A percentile compares a stretch with the other conserved stretches of the same genome.
These are phyloP conservation scores for Hypena proboscidalis DNA, from an alignment of 2,888 invertebrate species.

Conservation along the genomic window DNA sequence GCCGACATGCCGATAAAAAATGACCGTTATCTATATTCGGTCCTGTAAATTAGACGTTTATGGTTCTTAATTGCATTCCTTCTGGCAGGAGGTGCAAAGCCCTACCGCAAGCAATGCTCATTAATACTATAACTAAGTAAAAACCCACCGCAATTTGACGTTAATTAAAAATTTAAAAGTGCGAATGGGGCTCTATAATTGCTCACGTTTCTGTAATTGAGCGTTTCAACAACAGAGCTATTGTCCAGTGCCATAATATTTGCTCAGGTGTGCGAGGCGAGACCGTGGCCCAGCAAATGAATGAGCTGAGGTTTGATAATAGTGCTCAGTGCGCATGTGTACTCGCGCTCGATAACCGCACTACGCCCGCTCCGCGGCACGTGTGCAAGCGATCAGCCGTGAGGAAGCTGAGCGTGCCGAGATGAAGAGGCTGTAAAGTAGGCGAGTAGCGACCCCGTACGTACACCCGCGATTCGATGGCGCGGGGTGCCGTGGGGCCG, in stretches of 20 bases:
- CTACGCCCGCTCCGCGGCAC: constrained; percentile 71
- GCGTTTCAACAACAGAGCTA: constrained; percentile 65
- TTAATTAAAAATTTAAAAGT: constrained; percentile 23
- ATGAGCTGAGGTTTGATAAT: constrained; percentile 64
- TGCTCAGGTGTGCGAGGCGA: constrained; percentile 76
- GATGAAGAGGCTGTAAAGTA: constrained; percentile 71
- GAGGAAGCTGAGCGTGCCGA: constrained; percentile 48
- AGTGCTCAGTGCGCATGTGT: constrained; percentile 74
- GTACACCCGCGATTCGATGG: constrained; percentile 36
- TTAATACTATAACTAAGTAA: background rate
- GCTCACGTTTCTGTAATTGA: constrained; percentile 52
- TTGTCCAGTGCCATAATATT: constrained; percentile 74
- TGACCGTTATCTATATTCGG: too few relatives aligned
- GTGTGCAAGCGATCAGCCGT: constrained; percentile 64
- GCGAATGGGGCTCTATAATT: constrained; percentile 28
- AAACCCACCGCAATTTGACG: constrained; percentile 5
- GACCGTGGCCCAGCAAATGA: constrained; percentile 68
- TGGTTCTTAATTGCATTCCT: too few relatives aligned
- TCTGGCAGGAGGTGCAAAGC: too few relatives aligned
- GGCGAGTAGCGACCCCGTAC: too few relatives aligned
- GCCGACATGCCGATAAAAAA: too few relatives aligned
- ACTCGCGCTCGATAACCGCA: constrained; percentile 79
- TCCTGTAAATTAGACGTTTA: too few relatives aligned
- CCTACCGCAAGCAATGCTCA: background rate
- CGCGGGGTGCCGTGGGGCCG: constrained; percentile 52